Evolutionary conservation across 2,797 vertebrate genomes (phyloP), one percentile per base, ranked within the genome.

Genomic region (Hippoglossus hippoglossus): DNA sequence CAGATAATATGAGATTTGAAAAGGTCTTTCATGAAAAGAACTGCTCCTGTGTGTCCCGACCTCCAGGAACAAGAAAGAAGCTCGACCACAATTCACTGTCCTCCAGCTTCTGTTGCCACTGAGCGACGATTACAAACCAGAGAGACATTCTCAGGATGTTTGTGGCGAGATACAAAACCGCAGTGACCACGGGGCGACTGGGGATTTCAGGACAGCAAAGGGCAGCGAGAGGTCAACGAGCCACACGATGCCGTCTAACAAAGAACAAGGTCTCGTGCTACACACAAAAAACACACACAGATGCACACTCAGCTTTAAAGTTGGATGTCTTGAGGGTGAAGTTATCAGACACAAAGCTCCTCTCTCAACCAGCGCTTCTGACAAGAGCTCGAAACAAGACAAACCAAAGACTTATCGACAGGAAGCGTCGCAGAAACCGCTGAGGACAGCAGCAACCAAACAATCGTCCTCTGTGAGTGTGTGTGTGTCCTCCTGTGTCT

Each of bases 321-420:
- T 71, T 67, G 65, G 63, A 6, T 70, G 74, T 81, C 84, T 68
- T 74, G 71, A 56, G 82, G 83, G 68, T 72, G 63, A 67, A 76
- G 84, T 74, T 76, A 82, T 89, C 67, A 46, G 72, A 90, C 69
- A 90, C 87, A 91, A 89, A 87, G 92, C 77, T 73, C 75, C 55
- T 67, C 82, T 89, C 82, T 90, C 63, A 86, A 80, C 26, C 55
- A 75, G 67, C 78, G 80, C 80, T 84, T 92, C 89, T 80, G 79
- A 83, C 71, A 81, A 69, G 74, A 67, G 7, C 76, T 80, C 73
- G 72, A 86, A 82, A 87, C 79, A 77, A 85, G 75, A 56, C 61
- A 53, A 16, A 34, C 79, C 83, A 72, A 75, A 87, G 77, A 80
- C 66, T 53, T 67, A 67, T 71, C 82, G 67, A 87, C 85, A 88